These are phyloP conservation scores for Parasteatoda tepidariorum DNA, from an alignment of 1,140 invertebrate species.

Conservation along the genomic window DNA sequence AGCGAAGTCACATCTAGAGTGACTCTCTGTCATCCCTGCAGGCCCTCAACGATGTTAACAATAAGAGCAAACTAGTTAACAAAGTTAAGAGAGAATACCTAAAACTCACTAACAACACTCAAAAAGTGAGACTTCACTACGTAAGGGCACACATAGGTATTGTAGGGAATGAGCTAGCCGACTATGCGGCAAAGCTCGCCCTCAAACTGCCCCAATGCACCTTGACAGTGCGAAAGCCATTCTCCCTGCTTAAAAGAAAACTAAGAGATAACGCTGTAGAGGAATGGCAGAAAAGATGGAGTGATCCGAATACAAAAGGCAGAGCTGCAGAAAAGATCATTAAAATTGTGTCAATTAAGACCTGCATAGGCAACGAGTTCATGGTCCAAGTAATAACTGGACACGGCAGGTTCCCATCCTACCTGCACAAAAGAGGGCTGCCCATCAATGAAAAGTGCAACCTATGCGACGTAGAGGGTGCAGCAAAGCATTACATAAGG, in stretches of 20 bases:
- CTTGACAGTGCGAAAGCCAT: not conserved
- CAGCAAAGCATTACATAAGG: too few species aligned
- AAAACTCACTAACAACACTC: too few species aligned
- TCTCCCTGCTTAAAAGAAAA: too few species aligned
- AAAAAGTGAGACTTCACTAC: too few species aligned
- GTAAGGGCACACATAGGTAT: too few species aligned
- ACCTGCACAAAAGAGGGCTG: not conserved
- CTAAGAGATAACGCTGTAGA: not conserved
- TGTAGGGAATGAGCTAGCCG: too few species aligned
- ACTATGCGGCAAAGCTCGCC: not conserved
- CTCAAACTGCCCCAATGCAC: not conserved
- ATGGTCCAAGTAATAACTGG: not conserved
- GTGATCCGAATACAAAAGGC: not conserved
- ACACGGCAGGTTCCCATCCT: not conserved
- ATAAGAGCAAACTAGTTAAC: too few species aligned
- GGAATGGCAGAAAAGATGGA: not conserved
- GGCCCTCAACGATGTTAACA: too few species aligned
- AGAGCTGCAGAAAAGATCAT: not conserved
- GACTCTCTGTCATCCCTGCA: too few species aligned
- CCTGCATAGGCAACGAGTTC: not conserved
- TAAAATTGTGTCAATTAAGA: not conserved
- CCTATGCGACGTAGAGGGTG: not conserved
- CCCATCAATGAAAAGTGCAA: not conserved
- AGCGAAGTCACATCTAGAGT: too few species aligned
- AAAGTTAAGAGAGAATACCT: too few species aligned